Conservation (phyloP, 2,797 vertebrate genomes). For the Muscicapa striata region DNA sequence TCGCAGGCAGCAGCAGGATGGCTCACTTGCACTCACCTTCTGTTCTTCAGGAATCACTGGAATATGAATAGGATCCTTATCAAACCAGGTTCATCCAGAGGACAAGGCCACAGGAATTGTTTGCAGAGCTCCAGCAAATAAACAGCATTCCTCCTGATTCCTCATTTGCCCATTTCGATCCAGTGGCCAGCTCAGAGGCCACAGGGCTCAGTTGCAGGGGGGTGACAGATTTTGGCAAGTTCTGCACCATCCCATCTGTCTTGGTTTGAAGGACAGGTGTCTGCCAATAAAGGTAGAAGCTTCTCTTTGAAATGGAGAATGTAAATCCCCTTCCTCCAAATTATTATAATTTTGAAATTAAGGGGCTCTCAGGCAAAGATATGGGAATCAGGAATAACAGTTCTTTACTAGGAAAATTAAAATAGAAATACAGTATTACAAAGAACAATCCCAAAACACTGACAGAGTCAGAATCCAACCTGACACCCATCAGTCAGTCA, state of each 20-base stretch:
- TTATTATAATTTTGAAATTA: too few relatives aligned
- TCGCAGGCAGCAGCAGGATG: not conserved
- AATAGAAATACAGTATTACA: too few relatives aligned
- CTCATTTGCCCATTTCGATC: not conserved
- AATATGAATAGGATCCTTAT: constrained; percentile 38
- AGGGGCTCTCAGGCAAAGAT: too few relatives aligned
- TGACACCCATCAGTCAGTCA: too few relatives aligned
- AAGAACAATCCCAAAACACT: too few relatives aligned
- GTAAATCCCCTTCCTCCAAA: too few relatives aligned
- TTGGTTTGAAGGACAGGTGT: too few relatives aligned
- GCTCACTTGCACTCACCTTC: not conserved
- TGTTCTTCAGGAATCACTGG: not conserved
- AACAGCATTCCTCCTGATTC: not conserved
- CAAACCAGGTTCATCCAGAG: constrained; percentile 25
- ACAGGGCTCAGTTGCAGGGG: accelerated
- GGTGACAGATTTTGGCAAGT: not conserved
- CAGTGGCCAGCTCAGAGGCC: not conserved
- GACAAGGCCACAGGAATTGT: constrained; percentile 21
- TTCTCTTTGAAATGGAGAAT: too few relatives aligned
- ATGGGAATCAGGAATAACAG: too few relatives aligned
- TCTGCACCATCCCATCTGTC: not conserved
- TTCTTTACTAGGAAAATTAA: too few relatives aligned
- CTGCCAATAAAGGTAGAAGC: too few relatives aligned
- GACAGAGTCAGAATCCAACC: too few relatives aligned
- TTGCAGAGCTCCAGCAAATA: constrained; percentile 23